Evolutionary conservation across 2,888 invertebrate species (phyloP).

Genomic region (Empis livida): DNA sequence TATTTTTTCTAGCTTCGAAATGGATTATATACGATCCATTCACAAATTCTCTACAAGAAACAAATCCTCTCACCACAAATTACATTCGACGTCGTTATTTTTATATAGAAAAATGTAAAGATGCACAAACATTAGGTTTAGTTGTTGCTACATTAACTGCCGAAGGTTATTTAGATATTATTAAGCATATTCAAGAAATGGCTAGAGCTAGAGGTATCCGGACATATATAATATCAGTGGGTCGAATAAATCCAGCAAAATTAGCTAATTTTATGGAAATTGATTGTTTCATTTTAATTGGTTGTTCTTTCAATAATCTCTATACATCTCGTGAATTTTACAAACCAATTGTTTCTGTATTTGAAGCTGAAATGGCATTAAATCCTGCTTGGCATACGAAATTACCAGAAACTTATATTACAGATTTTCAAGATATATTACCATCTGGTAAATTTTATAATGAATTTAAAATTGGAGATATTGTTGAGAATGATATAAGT

Average conservation of each 20-base stretch:
- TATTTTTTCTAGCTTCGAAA: slow-evolving; percentile 35
- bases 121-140: slow-evolving; percentile 75
- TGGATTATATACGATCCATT: slow-evolving; percentile 46
- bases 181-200: slow-evolving; percentile 58
- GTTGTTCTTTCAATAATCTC: slow-evolving; percentile 83
- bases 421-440: slow-evolving; percentile 63
- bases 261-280: slow-evolving; percentile 85
- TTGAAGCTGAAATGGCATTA: slow-evolving; percentile 77
- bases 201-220: slow-evolving; percentile 69
- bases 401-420: slow-evolving; percentile 47
- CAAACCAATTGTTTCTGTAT: slow-evolving; percentile 81
- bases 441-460: slow-evolving; percentile 45
- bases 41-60: slow-evolving; percentile 27
- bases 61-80: slow-evolving; percentile 38
- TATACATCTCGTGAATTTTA: slow-evolving; percentile 75
- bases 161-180: slow-evolving; percentile 59
- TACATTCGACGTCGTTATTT: slow-evolving; percentile 70
- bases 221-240: slow-evolving; percentile 82
- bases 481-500: slow-evolving; percentile 50
- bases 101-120: slow-evolving; percentile 81
- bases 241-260: slow-evolving; percentile 89
- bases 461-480: slow-evolving; percentile 36
- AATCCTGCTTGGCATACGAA: slow-evolving; percentile 41
- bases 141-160: slow-evolving; percentile 85
- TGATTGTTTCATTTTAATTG: slow-evolving; percentile 81